phyloP scores from a whole-genome alignment of 2,113 vertebrate genomes.

The Serilophus lunatus region DNA sequence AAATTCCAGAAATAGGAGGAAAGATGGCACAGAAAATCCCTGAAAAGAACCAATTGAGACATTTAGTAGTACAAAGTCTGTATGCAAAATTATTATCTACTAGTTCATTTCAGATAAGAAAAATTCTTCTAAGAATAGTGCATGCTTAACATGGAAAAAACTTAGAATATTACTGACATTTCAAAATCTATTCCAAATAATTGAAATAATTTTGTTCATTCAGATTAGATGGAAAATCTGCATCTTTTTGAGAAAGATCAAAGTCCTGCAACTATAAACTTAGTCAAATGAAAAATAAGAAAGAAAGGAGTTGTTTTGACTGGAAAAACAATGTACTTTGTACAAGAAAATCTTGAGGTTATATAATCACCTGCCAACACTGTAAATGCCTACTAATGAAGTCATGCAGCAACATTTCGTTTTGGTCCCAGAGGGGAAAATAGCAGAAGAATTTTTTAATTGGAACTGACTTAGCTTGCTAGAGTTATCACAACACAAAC shows the following conservation, averaged over 20 bases:
- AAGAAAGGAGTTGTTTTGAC: not conserved
- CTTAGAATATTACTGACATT: not conserved
- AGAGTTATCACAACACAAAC: not conserved
- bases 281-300: slow-evolving; percentile 11
- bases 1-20: no score
- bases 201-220: not conserved
- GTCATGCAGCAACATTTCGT: slow-evolving; percentile 45
- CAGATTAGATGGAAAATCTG: not conserved
- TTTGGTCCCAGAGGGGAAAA: slow-evolving; percentile 22
- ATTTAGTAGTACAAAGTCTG: not conserved
- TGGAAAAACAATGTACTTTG: not conserved
- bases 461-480: slow-evolving; percentile 17
- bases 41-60: not conserved
- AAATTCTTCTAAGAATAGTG: not conserved
- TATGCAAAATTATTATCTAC: not conserved
- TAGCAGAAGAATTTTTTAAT: slow-evolving; percentile 5
- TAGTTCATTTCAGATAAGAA: not conserved
- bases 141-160: not conserved
- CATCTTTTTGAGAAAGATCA: not conserved
- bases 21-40: not conserved
- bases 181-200: not conserved
- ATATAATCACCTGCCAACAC: slow-evolving; percentile 50
- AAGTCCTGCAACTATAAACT: not conserved
- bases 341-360: slow-evolving; percentile 9
- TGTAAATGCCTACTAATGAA: slow-evolving; percentile 49